These are phyloP conservation scores for Rapana venosa DNA, from an alignment of 2,888 invertebrate species.

Conservation along the genomic window DNA sequence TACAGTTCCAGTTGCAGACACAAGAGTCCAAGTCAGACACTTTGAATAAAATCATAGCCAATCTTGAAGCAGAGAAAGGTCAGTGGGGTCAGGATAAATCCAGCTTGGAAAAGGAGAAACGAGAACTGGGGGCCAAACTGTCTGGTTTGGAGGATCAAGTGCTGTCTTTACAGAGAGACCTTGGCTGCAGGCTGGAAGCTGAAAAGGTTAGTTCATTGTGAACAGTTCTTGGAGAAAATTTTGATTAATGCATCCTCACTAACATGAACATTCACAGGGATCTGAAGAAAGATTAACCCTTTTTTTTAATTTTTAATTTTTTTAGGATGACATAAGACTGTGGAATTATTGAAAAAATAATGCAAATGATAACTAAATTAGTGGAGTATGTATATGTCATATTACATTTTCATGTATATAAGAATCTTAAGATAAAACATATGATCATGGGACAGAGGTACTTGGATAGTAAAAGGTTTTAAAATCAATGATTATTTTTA, in stretches of 20 bases:
- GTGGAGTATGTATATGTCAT: too few species aligned
- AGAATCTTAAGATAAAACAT: too few species aligned
- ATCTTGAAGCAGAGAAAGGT: constrained; percentile 32
- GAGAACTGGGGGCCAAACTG: constrained; percentile 41
- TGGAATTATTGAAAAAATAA: too few species aligned
- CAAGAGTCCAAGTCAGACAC: constrained; percentile 22
- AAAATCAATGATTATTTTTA: too few species aligned
- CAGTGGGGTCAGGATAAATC: constrained; percentile 40
- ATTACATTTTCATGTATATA: too few species aligned
- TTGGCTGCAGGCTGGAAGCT: constrained; percentile 10
- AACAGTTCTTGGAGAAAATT: too few species aligned
- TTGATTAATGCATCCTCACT: too few species aligned
- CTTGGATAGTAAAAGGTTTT: too few species aligned
- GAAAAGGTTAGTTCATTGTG: constrained; percentile 14
- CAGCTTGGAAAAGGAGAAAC: constrained; percentile 49
- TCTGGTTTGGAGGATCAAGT: not conserved
- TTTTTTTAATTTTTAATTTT: not conserved
- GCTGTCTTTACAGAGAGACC: constrained; percentile 17
- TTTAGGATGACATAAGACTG: too few species aligned
- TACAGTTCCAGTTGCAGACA: constrained; percentile 23
- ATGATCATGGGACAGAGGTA: too few species aligned
- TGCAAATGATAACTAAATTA: too few species aligned
- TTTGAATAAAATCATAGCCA: constrained; percentile 15
- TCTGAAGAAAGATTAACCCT: not conserved
- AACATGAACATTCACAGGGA: not conserved